Evolutionary conservation across 2,888 invertebrate genomes (phyloP), one percentile per base, ranked within the genome.

Genomic region (Nomada lathburiana): DNA sequence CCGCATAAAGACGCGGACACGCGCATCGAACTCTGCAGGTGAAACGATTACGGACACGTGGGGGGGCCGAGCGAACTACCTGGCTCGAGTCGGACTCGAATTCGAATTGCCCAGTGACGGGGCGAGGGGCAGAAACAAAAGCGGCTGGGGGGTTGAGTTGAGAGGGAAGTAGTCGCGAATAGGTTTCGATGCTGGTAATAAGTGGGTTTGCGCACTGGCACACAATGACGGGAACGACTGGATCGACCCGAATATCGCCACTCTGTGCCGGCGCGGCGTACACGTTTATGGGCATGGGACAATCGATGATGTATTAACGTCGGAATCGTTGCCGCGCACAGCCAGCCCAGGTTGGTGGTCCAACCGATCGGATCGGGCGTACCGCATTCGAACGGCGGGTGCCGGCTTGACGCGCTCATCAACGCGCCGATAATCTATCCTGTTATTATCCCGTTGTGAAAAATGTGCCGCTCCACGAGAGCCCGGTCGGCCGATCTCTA

Each of bases 261-360:
- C 85, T 85, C 80, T 74, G 73, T 75, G 73, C 82, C 75, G 71
- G 64, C 78, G 70, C 74, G 73, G 64, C 78, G 76, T 82, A 72
- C 84, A 84, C 84, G 84, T 88, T 84, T 86, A 86, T 85, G 80
- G 87, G 87, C 86, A 86, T 84, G 80, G 87, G 88, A 90, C 87
- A 90, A 84, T 87, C 91, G 89, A 91, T 91, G 90, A 91, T 89
- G 86, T 89, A 91, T 90, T 88, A 89, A 90, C 89, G 88, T 89
- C 86, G 89, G 86, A 82, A 85, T 80, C 67, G 80, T 62, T 82
- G 76, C 63, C 64, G 47, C 62, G 70, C 64, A 75, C 78, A 29
- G 52, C 74, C 70, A 55, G 74, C 42, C 29, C 53, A 1, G 23
- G 23, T 23, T 23, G 55, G 63, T 67, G 29, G 29, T 29, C 29